Base-by-base conservation (phyloP, 2,797 vertebrate species). In the Lagocephalus sceleratus region DNA sequence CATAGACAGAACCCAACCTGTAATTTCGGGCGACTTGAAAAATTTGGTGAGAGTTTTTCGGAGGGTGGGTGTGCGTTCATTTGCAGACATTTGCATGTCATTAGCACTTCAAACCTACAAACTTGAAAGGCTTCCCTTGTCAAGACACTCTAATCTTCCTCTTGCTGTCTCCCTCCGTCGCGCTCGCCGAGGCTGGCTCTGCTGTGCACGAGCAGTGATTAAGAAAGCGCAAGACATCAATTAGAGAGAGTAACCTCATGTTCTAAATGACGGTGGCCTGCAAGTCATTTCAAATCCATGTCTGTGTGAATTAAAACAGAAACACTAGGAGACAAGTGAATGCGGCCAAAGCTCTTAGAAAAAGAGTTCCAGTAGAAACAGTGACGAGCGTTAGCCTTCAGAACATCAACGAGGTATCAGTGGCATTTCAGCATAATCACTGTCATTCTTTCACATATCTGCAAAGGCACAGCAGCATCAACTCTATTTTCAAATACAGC, bases 81-180 rank as follows among this genome's bases (percentile, higher is more conserved):
- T 91, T 91, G 83, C 88, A 90, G 85, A 83, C 61, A 90, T 91
- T 90, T 90, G 87, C 90, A 91, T 91, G 73, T 81, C 78, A 89
- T 92, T 91, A 92, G 85, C 89, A 91, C 89, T 91, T 91, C 90
- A 91, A 91, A 91, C 88, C 88, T 86, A 66, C 78, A 74, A 84
- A 91, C 89, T 89, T 92, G 89, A 92, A 92, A 92, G 89, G 79
- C 79, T 85, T 76, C 81, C 82, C 88, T 88, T 89, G 87, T 89
- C 88, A 89, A 81, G 86, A 85, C 78, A 68, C 82, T 85, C 80
- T 85, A 85, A 84, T 84, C 82, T 82, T 52, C 56, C 73, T 73
- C 76, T 66, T 75, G 73, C 55, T 47, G 1, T 42, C 74, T 62
- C 54, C 26, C 59, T 60, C 68, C 57, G 54, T 38, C 51, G 3